Conservation (phyloP, 2,888 invertebrate species). For the Lacanobia wlatinum region DNA sequence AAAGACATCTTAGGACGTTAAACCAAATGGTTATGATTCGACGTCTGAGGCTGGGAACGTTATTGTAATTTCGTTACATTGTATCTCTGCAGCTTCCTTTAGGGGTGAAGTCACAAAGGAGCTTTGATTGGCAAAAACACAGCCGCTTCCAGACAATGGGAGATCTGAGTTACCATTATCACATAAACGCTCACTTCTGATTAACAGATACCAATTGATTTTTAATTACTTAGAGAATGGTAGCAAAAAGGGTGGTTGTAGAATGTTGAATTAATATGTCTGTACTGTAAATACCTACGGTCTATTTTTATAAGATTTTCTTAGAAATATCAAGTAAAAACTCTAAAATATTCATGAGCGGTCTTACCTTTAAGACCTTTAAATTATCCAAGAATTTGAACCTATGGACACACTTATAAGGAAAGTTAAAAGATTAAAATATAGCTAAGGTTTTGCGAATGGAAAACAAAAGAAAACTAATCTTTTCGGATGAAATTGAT, state of each 20-base stretch:
- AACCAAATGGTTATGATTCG: conserved; percentile 37
- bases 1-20: conserved; percentile 28
- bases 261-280: too few relatives aligned
- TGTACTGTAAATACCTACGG: too few relatives aligned
- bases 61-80: conserved; percentile 46
- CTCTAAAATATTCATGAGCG: too few relatives aligned
- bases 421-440: too few relatives aligned
- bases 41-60: conserved; percentile 23
- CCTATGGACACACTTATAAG: too few relatives aligned
- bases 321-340: too few relatives aligned
- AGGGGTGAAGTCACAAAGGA: conserved; percentile 31
- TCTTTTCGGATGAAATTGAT: conserved; percentile 56
- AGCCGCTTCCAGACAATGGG: conserved; percentile 31
- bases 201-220: conserved; percentile 21
- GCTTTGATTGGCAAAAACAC: conserved; percentile 32
- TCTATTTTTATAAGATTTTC: too few relatives aligned
- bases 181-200: conserved; percentile 33
- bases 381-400: background rate
- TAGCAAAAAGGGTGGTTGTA: conserved; percentile 4
- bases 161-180: conserved; percentile 27
- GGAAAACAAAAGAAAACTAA: conserved; percentile 49
- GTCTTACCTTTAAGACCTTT: background rate
- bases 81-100: conserved; percentile 33
- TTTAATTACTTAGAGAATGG: conserved; percentile 26
- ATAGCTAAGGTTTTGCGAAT: conserved; percentile 37